Base-by-base conservation (phyloP, 2,888 invertebrate species). In the Drosophila setosimentum region DNA sequence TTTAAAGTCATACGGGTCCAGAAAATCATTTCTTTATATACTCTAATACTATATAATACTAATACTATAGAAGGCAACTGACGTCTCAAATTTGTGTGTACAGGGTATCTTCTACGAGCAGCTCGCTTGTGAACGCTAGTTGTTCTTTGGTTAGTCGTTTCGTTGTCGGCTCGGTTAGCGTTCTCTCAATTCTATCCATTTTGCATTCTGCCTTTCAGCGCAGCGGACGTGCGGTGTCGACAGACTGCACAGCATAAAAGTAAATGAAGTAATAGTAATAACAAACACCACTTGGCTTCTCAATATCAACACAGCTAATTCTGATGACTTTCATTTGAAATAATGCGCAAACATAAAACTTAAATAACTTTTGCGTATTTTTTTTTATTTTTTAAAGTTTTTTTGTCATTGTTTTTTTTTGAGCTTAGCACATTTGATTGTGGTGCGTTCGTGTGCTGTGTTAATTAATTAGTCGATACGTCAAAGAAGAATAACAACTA, bases 161-260 rank as follows among this genome's bases (percentile, higher is more conserved):
- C 53, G 73, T 49, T 78, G 65, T 64, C 60, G 76, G 29, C 37
- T 50, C 51, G 10, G 27, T 55, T 50, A 32, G 54, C 21, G 37
- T 53, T 59, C 58, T 49, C 54, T 49, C 42, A 50, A 42, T 64
- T 45, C 59, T 74, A 62, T 75, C 86, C 90, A 84, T 90, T 84
- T 90, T 88, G 83, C 87, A 83, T 83, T 84, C 83, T 84, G 87
- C 87, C 87, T 86, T 90, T 86, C 89, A 88, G 80, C 77, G 76
- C 80, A 76, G 59, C 81, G 73, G 82, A 82, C 80, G 86, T 82
- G 70, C 71, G 70, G 74, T 70, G 82, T 72, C 62, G 50, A 66
- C 21, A 16, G 57, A 42, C 50, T 45, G 54, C 74, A 57, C 51
- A 48, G 50, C 27, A 53, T 24, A 51, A 48, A 37, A 40, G 30